Conservation (phyloP, 2,113 vertebrate species). For the Brachyhypopomus occidentalis region DNA sequence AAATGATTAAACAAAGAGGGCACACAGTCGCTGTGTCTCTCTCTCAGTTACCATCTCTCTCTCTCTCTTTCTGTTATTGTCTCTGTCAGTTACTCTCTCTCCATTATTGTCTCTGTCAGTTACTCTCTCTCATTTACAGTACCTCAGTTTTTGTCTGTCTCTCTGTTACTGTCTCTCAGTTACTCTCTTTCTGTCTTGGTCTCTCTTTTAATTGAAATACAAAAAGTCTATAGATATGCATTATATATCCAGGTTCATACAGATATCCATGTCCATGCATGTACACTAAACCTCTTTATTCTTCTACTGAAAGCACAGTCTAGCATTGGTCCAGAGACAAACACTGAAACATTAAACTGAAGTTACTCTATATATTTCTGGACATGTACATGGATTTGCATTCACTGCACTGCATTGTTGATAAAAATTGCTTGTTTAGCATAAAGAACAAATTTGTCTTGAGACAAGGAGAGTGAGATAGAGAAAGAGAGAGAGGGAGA, state of each 20-base stretch:
- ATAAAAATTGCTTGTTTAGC: neutral
- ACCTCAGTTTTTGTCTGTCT: neutral
- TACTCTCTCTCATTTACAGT: neutral
- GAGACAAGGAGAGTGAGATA: slow-evolving; percentile 18
- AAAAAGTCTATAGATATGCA: neutral
- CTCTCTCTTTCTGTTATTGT: neutral
- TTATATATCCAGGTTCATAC: neutral
- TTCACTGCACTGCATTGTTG: neutral
- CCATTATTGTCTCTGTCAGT: neutral
- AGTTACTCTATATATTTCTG: neutral
- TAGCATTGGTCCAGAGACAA: neutral
- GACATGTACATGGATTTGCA: neutral
- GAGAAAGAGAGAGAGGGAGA: slow-evolving; percentile 36
- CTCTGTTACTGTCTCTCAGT: neutral
- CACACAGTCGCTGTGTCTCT: neutral
- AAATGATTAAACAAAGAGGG: neutral
- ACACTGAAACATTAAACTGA: neutral
- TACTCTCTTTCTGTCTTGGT: neutral
- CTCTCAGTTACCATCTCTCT: neutral
- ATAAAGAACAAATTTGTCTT: neutral
- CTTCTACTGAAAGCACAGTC: too few relatives aligned
- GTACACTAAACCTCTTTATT: too few relatives aligned
- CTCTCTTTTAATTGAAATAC: too few relatives aligned
- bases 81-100: too few relatives aligned
- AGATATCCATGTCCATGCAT: too few relatives aligned